Conservation (phyloP, 2,113 vertebrate genomes). For the Sander vitreus region DNA sequence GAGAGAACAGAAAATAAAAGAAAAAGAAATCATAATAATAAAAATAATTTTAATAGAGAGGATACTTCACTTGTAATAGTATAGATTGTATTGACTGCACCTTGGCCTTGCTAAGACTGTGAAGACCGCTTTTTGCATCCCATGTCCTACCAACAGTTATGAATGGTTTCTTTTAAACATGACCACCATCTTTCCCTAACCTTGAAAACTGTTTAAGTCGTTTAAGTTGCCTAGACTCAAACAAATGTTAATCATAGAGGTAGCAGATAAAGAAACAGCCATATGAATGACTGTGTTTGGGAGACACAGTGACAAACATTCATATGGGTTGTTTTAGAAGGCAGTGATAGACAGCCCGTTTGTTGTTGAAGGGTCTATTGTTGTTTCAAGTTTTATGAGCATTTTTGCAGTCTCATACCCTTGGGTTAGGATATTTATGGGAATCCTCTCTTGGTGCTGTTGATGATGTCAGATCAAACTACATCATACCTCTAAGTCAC, state of each 20-base stretch:
- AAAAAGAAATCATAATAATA: no score
- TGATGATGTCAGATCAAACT: constrained; percentile 8
- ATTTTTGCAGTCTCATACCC: neutral
- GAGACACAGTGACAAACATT: neutral
- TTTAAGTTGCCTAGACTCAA: neutral
- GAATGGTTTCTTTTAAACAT: neutral
- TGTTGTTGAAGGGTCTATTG: neutral
- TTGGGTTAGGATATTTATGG: neutral
- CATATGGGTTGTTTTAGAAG: neutral
- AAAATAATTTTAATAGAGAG: no score
- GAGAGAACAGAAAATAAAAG: no score
- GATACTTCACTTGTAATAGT: no score
- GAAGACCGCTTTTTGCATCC: neutral
- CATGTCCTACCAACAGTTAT: neutral
- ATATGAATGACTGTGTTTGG: neutral
- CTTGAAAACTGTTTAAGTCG: no score
- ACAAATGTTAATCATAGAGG: neutral
- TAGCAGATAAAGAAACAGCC: neutral
- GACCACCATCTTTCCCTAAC: neutral
- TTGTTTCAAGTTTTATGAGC: neutral
- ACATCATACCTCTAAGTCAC: neutral
- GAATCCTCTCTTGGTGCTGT: neutral
- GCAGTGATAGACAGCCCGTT: neutral
- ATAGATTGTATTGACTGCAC: no score
- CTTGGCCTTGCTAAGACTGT: neutral